Percentiles rank a stretch among this genome's conserved stretches.
Evolutionary conservation across 1,140 invertebrate genomes (phyloP).

Genomic region (Tetramorium parvispinum): DNA sequence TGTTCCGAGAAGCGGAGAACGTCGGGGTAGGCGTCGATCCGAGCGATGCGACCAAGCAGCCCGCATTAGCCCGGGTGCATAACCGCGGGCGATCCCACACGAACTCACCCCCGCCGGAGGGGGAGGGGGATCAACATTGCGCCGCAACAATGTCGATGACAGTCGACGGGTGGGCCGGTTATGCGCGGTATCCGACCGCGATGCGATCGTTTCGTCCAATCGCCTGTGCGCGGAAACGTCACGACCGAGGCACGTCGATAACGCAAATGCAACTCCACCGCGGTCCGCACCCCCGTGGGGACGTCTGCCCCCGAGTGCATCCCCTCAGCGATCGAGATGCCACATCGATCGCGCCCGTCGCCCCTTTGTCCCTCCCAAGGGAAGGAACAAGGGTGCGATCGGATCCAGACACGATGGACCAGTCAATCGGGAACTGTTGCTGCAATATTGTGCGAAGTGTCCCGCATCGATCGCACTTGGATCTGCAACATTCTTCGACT

Average conservation of each 20-base stretch:
- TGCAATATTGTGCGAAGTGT: not conserved
- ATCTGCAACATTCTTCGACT: not conserved
- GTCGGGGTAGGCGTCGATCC: not conserved
- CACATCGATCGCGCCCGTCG: constrained; percentile 25
- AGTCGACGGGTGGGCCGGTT: constrained; percentile 15
- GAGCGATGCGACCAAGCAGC: constrained; percentile 20
- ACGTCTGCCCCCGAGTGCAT: not conserved
- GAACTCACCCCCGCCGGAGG: not conserved
- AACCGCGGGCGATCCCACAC: not conserved
- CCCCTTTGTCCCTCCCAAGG: not conserved
- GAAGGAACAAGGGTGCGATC: not conserved
- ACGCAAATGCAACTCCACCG: not conserved
- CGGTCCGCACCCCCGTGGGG: not conserved
- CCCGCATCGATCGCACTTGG: not conserved
- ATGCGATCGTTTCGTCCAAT: constrained; percentile 59
- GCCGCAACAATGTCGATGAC: constrained; percentile 64
- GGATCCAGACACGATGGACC: not conserved
- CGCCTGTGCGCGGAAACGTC: constrained; percentile 14
- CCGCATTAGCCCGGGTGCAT: constrained; percentile 9
- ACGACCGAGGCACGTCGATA: constrained; percentile 31
- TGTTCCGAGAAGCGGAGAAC: not conserved
- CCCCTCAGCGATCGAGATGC: constrained; percentile 31
- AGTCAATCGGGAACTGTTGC: not conserved
- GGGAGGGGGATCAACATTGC: not conserved
- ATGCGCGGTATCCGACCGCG: constrained; percentile 58